phyloP scores from a whole-genome alignment of 2,113 vertebrate genomes.

The Drymodes brunneopygia region DNA sequence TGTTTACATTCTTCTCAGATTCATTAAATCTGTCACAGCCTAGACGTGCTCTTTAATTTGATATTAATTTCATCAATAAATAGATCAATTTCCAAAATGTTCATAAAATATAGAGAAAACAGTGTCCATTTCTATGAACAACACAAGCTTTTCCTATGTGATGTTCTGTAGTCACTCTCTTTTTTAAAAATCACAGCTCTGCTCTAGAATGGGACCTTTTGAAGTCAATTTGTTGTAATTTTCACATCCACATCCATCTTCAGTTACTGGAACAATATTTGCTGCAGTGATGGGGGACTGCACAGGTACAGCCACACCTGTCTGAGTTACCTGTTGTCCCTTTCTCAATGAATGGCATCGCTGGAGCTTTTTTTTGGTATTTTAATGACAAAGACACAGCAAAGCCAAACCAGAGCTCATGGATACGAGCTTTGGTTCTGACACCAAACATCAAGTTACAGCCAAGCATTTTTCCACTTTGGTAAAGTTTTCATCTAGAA shows the following conservation, averaged over 20 bases:
- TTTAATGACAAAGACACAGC: rapidly evolving
- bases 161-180: background rate
- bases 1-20: background rate
- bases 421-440: background rate
- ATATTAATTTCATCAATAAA: background rate
- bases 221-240: background rate
- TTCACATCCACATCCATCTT: background rate
- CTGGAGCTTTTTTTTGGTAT: background rate
- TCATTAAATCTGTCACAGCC: background rate
- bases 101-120: background rate
- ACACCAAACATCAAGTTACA: background rate
- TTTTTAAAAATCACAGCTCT: background rate
- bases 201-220: background rate
- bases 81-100: background rate
- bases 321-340: background rate
- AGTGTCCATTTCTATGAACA: background rate
- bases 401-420: background rate
- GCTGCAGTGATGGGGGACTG: background rate
- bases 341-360: background rate
- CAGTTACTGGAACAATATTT: background rate
- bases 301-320: background rate
- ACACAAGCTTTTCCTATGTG: background rate
- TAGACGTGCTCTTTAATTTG: background rate
- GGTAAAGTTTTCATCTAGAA: background rate
- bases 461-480: background rate